A percentile compares a stretch with the other conserved stretches of the same genome.
phyloP scores from a whole-genome alignment of 2,113 vertebrate species.

The Oreochromis tanganicae region DNA sequence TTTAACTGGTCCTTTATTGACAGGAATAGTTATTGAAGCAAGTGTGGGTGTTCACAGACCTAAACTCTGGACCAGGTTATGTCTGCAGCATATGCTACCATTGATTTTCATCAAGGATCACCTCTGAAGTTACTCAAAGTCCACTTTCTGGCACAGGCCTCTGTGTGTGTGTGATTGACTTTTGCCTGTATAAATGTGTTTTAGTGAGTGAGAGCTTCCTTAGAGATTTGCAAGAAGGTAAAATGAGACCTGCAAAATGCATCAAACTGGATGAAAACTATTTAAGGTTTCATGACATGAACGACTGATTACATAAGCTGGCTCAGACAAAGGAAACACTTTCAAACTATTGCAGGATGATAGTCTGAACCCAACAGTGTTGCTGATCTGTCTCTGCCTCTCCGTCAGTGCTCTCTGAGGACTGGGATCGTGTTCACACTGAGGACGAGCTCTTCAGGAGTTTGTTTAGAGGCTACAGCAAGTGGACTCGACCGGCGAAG shows the following conservation, averaged over 20 bases:
- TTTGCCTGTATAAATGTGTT: neutral
- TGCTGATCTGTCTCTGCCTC: neutral
- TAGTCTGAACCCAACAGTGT: neutral
- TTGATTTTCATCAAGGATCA: neutral
- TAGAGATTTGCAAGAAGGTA: neutral
- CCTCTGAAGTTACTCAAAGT: neutral
- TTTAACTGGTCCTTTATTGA: neutral
- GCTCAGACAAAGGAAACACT: neutral
- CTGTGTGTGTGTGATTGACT: neutral
- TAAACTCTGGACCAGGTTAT: neutral
- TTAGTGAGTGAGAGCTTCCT: neutral
- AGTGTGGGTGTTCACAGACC: neutral
- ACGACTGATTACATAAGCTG: neutral
- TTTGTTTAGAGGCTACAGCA: slow-evolving; percentile 80
- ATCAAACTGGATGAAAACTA: neutral
- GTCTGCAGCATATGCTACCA: neutral
- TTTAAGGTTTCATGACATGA: neutral
- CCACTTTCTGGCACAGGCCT: neutral
- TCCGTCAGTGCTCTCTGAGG: slow-evolving; percentile 25
- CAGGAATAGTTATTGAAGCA: neutral
- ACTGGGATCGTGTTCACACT: slow-evolving; percentile 57
- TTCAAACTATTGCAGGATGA: neutral
- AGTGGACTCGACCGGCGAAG: slow-evolving; percentile 81
- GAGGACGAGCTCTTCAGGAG: slow-evolving; percentile 82
- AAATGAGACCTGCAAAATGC: neutral